These are phyloP conservation scores for Alethe castanea DNA, from an alignment of 2,113 vertebrate genomes.

Conservation along the genomic window DNA sequence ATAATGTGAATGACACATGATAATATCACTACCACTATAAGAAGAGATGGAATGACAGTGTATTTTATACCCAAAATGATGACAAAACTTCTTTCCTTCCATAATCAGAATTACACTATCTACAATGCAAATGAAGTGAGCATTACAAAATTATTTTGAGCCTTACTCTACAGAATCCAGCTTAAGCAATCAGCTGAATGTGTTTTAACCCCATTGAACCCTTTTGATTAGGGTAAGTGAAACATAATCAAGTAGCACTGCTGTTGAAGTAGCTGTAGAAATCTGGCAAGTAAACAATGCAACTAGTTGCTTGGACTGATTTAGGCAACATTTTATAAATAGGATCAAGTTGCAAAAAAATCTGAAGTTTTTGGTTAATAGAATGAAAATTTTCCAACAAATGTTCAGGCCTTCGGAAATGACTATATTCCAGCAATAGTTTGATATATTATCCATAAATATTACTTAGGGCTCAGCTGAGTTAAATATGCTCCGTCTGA, in stretches of 20 bases:
- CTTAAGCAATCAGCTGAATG: not conserved
- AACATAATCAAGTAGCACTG: not conserved
- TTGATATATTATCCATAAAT: not conserved
- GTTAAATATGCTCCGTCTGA: not conserved
- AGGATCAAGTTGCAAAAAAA: not conserved
- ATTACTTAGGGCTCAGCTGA: not conserved
- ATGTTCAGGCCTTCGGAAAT: not conserved
- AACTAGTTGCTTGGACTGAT: not conserved
- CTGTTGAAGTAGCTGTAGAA: not conserved
- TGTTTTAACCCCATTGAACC: not conserved
- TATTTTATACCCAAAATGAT: not conserved
- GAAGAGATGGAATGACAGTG: not conserved
- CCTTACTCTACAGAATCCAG: not conserved
- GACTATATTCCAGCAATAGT: fast-evolving
- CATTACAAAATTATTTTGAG: not conserved
- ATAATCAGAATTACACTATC: not conserved
- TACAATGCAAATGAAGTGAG: not conserved
- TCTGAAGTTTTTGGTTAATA: not conserved
- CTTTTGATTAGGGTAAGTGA: not conserved
- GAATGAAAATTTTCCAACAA: not conserved
- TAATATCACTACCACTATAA: not conserved
- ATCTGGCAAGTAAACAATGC: not conserved
- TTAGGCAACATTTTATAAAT: not conserved
- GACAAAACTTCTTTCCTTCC: not conserved
- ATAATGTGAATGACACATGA: not conserved